Base-by-base conservation (phyloP, 2,888 invertebrate genomes). In the Temnothorax unifasciatus region DNA sequence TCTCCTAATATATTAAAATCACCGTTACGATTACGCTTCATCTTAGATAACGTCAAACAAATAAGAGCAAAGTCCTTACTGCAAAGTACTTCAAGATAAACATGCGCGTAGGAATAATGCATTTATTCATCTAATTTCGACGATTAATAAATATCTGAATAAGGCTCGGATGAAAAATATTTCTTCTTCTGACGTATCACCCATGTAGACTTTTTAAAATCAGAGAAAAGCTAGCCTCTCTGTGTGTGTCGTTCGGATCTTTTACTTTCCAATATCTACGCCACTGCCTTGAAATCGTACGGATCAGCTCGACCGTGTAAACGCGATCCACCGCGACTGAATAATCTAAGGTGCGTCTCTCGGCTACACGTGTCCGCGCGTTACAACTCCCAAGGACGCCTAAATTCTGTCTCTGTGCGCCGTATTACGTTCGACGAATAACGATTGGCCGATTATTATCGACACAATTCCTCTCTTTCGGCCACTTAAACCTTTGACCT, bases 361-460 rank as follows among this genome's bases (percentile, higher is more conserved):
- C 59, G 47, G 15, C 38, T 71, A 81, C 57, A 81, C 71, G 71
- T 71, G 71, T 79, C 18, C 6, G n/a, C 6, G n/a, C 6, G 18
- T 63, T 68, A 57, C 47, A 4, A 71, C 34, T 38, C 13, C 38
- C 71, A 81, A 71, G 79, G 79, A 81, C 71, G 71, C 47, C 38
- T 21, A 50, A 71, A 61, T 71, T 81, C 59, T 47, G 47, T 21
- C 68, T 68, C 61, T 41, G 21, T 57, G 77, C n/a, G 18, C 57
- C 21, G 21, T 47, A 38, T 77, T 71, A 79, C 34, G 11, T 52
- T 18, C 76, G 25, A 54, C 68, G 68, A 81, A 81, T 69, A 38
- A 21, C 79, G 57, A 79, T 69, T 69, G 69, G 1, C 25, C 38
- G 59, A 47, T 18, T 50, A 71, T 79, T 79, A 79, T 79, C 71